Evolutionary conservation across 2,888 invertebrate species (phyloP).

Genomic region (Calameuta filiformis): DNA sequence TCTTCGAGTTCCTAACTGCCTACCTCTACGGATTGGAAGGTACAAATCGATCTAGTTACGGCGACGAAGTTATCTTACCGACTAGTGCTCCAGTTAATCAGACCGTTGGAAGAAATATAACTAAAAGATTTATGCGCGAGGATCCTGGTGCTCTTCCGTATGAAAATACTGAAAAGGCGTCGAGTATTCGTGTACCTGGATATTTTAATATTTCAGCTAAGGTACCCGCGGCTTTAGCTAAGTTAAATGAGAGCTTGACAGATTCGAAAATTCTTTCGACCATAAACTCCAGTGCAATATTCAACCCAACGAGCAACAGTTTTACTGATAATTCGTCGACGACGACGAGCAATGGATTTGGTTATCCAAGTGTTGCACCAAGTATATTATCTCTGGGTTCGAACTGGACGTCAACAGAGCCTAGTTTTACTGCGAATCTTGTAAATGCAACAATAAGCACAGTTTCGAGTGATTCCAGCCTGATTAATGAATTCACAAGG

Average conservation of each 20-base stretch:
- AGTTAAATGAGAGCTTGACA: constrained; percentile 15
- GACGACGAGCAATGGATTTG: background rate
- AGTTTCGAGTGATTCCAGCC: constrained; percentile 4
- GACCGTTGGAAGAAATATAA: background rate
- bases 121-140: background rate
- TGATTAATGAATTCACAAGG: background rate
- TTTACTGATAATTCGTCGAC: background rate
- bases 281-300: constrained; percentile 35
- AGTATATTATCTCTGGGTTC: background rate
- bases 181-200: background rate
- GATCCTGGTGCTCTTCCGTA: background rate
- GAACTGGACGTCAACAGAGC: background rate
- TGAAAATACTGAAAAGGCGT: background rate
- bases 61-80: background rate
- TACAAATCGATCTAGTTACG: background rate
- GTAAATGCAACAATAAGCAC: constrained; percentile 2
- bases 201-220: background rate
- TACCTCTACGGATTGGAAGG: constrained; percentile 45
- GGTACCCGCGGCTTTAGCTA: background rate
- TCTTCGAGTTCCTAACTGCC: constrained; percentile 82
- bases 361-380: background rate
- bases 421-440: background rate
- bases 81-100: background rate
- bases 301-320: constrained; percentile 8
- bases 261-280: constrained; percentile 30